Conservation (phyloP, 2,888 invertebrate genomes). For the Drosophila gaucha region DNA sequence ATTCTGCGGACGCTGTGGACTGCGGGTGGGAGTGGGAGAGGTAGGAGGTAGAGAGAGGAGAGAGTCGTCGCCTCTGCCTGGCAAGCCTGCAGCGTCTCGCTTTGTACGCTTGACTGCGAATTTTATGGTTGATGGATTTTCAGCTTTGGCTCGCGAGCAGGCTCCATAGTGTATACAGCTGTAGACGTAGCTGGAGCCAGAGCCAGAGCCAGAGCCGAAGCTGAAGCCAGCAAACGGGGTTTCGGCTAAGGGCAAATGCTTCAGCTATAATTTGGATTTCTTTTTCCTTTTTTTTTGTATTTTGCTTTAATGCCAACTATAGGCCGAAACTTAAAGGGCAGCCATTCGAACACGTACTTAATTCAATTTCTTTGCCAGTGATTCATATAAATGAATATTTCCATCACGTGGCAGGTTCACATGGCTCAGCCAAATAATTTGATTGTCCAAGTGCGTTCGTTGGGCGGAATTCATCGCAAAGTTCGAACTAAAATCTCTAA, state of each 20-base stretch:
- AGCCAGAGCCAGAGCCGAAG: neutral
- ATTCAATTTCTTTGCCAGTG: conserved; percentile 61
- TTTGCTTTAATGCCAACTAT: conserved; percentile 53
- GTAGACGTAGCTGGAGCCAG: conserved; percentile 6
- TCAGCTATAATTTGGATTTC: conserved; percentile 24
- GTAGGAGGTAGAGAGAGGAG: neutral
- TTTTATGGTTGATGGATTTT: conserved; percentile 80
- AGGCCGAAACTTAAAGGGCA: conserved; percentile 48
- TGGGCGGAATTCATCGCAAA: conserved; percentile 2
- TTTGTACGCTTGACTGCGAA: conserved; percentile 79
- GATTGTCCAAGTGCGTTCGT: conserved; percentile 14
- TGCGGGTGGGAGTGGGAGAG: neutral
- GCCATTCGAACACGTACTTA: conserved; percentile 63
- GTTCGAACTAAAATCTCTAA: conserved; percentile 3
- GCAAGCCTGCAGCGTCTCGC: conserved; percentile 50
- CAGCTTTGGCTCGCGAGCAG: conserved; percentile 49
- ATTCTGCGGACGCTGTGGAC: conserved; percentile 25
- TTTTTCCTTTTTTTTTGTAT: too few relatives aligned
- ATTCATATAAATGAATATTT: conserved; percentile 53
- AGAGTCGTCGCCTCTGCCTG: neutral
- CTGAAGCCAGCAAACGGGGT: neutral
- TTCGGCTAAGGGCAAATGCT: neutral
- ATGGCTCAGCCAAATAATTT: conserved; percentile 14
- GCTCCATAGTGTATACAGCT: conserved; percentile 37
- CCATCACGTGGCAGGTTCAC: conserved; percentile 43